Evolutionary conservation across 2,797 vertebrate genomes (phyloP).

Genomic region (Gambusia yucatana): DNA sequence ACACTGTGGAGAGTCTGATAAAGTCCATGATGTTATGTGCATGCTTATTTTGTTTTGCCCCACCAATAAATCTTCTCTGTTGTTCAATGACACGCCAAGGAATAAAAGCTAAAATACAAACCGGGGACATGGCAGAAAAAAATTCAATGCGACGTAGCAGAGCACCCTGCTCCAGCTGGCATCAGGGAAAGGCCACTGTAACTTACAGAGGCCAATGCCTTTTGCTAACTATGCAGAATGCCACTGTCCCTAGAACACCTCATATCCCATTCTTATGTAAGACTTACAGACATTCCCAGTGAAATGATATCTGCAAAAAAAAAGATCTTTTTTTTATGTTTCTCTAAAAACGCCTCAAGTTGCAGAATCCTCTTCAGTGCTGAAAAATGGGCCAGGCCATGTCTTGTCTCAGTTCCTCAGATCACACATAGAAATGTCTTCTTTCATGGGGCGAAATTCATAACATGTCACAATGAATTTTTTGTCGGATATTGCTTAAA

Average conservation of each 20-base stretch:
- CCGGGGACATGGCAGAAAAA: constrained; percentile 54
- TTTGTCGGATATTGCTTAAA: constrained; percentile 6
- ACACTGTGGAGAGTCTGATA: constrained; percentile 49
- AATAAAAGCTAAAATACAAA: constrained; percentile 52
- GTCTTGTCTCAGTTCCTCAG: constrained; percentile 40
- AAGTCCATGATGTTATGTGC: constrained; percentile 37
- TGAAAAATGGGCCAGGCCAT: constrained; percentile 18
- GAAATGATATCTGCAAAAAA: constrained; percentile 2
- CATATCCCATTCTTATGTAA: constrained; percentile 50
- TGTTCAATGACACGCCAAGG: constrained; percentile 39
- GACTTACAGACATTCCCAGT: constrained; percentile 26
- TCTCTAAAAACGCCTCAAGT: constrained; percentile 43
- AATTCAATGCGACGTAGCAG: constrained; percentile 51
- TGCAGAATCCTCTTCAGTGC: constrained; percentile 34
- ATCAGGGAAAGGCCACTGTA: constrained; percentile 61
- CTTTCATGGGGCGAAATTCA: constrained; percentile 29
- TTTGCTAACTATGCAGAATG: constrained; percentile 54
- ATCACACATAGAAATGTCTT: constrained; percentile 36
- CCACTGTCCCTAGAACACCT: constrained; percentile 50
- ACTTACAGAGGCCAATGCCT: constrained; percentile 45
- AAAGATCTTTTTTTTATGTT: constrained; percentile 29
- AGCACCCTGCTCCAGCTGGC: constrained; percentile 57
- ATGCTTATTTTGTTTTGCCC: constrained; percentile 56
- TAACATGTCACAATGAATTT: constrained; percentile 12
- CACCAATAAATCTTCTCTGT: constrained; percentile 58